Evolutionary conservation across 2,113 vertebrate species (phyloP), one percentile per base, ranked within the genome.

Genomic region (Cyprinodon tularosa): DNA sequence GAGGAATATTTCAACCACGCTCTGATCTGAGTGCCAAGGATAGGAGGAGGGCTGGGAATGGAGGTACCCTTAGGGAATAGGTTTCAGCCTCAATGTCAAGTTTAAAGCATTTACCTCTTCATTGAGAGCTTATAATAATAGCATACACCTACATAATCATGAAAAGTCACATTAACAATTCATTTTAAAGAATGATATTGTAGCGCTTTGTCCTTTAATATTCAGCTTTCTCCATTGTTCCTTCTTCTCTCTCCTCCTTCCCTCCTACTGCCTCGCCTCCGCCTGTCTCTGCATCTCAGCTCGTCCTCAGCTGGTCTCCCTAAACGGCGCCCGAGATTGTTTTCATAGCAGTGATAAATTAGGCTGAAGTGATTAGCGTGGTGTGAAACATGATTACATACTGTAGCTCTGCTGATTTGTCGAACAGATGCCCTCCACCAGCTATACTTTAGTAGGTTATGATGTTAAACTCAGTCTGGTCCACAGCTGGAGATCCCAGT

Each of bases 381-480:
- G 89, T 88, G 93, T 94, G 93, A 93, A 93, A 93, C 82, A 84
- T 91, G 93, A 95, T 94, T 93, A 93, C 91, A 91, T 82, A 71
- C 77, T 78, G 74, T 83, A 85, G 91, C 90, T 88, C 81, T 89
- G 89, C 89, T 93, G 93, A 94, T 94, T 93, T 87, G 92, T 84
- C 4, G 77, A 91, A 89, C 93, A 90, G 93, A 93, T 93, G 93
- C 91, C 92, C 91, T 93, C 87, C 86, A 88, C 90, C 81, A 81
- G 78, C 82, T 81, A 81, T 81, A 90, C 84, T 78, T 85, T 65
- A 76, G 70, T 88, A 81, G 86, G 91, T 91, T 91, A 80, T 77
- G 69, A 70, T 71, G 88, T 90, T 88, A 79, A 88, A 88, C 74
- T 64, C 73, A n/a, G 76, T 82, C 77, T 69, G 68, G 79, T 84